A percentile compares a stretch with the other conserved stretches of the same genome.
Evolutionary conservation across 2,797 vertebrate species (phyloP).

Genomic region (Hoplostethus atlanticus): DNA sequence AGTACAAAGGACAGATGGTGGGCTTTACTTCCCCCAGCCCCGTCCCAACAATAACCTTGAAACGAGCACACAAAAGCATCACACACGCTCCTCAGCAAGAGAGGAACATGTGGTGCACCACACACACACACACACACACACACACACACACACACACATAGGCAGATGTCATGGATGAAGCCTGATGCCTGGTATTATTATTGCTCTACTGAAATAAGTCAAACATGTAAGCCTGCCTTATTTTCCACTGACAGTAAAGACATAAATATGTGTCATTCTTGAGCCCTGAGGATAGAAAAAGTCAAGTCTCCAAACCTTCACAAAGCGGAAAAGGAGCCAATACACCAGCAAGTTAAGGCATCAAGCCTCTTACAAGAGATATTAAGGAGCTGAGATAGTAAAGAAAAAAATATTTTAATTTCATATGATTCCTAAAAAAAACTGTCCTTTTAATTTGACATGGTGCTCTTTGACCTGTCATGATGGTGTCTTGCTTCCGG

Average conservation of each 20-base stretch:
- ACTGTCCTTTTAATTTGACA: no score
- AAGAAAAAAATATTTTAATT: no score
- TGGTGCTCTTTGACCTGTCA: no score
- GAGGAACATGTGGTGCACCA: constrained; percentile 45
- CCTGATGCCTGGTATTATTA: constrained; percentile 15
- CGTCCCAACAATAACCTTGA: constrained; percentile 68
- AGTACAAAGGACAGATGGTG: constrained; percentile 78
- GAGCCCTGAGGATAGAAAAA: no score
- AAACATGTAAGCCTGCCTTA: constrained; percentile 8
- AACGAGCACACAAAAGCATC: constrained; percentile 67
- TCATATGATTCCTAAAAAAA: no score
- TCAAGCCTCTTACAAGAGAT: background rate
- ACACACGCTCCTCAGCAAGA: constrained; percentile 44
- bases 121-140: constrained; percentile 53
- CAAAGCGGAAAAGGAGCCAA: no score
- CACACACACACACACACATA: constrained; percentile 19
- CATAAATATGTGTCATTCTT: background rate
- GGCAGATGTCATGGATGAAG: constrained; percentile 45
- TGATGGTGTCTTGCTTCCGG: background rate
- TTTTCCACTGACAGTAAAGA: background rate
- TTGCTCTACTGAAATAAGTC: constrained; percentile 13
- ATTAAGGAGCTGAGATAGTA: no score
- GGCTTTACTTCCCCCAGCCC: constrained; percentile 48
- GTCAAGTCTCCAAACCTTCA: no score
- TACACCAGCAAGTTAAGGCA: no score